Conservation (phyloP, 2,113 vertebrate genomes). For the Ctenodactylus gundi region DNA sequence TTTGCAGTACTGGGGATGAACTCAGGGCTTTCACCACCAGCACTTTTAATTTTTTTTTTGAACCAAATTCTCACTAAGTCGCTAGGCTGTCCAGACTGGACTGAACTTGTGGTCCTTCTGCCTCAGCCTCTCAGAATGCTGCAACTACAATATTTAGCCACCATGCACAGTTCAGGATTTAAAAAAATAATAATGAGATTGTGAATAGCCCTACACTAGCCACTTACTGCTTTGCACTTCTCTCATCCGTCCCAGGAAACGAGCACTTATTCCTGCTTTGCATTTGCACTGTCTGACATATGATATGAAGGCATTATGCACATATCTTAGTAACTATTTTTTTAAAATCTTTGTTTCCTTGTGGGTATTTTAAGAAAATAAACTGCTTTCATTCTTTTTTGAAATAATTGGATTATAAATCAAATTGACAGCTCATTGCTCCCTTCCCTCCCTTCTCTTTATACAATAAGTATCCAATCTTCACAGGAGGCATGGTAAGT, state of each 20-base stretch:
- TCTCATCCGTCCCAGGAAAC: not conserved
- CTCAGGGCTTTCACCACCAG: not conserved
- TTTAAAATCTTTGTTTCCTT: not conserved
- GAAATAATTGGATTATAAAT: slow-evolving; percentile 37
- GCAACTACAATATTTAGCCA: not conserved
- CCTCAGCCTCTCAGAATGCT: not conserved
- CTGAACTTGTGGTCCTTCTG: not conserved
- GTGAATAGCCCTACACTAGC: not conserved
- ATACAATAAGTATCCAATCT: not conserved
- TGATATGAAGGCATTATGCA: not conserved
- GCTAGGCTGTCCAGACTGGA: not conserved
- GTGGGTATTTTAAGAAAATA: not conserved
- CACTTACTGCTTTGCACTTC: not conserved
- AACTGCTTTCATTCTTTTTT: not conserved
- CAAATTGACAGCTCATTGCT: not conserved
- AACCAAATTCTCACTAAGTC: not conserved
- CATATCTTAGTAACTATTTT: not conserved
- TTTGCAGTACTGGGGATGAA: not conserved
- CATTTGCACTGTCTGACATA: not conserved
- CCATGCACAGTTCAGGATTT: too few relatives aligned
- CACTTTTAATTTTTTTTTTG: too few relatives aligned
- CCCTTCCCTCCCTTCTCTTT: not conserved
- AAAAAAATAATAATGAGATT: not conserved
- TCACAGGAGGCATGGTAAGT: not conserved
- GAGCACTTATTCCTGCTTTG: not conserved